Evolutionary conservation across 2,888 invertebrate genomes (phyloP), one percentile per base, ranked within the genome.

Genomic region (Synanthedon andrenaeformis): DNA sequence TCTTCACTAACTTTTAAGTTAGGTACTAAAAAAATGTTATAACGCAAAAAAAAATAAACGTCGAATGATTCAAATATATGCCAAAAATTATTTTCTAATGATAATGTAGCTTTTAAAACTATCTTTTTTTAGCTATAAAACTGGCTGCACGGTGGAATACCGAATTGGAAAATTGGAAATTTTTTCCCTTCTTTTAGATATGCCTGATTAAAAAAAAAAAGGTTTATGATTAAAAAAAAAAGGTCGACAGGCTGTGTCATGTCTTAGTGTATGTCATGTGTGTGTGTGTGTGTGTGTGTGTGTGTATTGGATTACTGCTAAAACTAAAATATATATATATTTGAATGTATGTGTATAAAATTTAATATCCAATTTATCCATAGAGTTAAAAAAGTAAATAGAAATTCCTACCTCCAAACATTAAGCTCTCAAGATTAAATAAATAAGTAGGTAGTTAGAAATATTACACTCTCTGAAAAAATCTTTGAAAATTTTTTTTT

Each of bases 121-220:
- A 49, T 23, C 4, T 4, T 23, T 23, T 23, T 14, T 14, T 45
- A 19, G 35, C 35, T 55, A 54, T 49, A 41, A 17, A 70, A 69
- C 67, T 69, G 70, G 69, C 64, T 75, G 84, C 84, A 79, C 78
- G 76, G 77, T 79, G 84, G 76, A 83, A 81, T 82, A 83, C 81
- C 82, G 83, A 83, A 55, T 54, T 56, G 51, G 52, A 53, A 23
- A 49, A 49, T 14, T 14, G 12, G 6, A 49, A 49, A 11, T 19
- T 14, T 49, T 49, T 49, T 17, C 49, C 19, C 49, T 4, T 35
- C 35, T 35, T 35, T 35, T 54, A 51, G 57, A 59, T 52, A 63
- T 60, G 64, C 61, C 64, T 63, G 61, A 60, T 57, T 53, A 50
- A 59, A 58, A 61, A 60, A 65, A 62, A 63, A 59, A 23, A 23